Conservation (phyloP, 2,113 vertebrate genomes). For the Poicephalus gulielmi region DNA sequence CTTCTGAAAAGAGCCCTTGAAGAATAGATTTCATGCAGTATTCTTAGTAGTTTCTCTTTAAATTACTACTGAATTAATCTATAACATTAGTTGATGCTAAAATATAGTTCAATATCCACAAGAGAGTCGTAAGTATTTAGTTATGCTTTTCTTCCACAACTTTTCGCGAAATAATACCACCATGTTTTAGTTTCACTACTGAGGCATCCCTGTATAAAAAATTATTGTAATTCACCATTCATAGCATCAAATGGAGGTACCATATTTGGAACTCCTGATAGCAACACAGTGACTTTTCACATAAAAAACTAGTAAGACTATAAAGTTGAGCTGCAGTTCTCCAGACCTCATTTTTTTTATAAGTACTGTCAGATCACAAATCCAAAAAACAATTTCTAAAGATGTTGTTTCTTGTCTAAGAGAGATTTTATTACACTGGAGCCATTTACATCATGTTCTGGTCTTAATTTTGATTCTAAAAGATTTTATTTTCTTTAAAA, state of each 20-base stretch:
- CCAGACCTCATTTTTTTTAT: not conserved
- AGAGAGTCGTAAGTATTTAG: not conserved
- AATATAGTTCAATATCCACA: not conserved
- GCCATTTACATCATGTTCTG: not conserved
- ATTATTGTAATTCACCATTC: not conserved
- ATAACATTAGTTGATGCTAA: not conserved
- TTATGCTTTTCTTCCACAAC: not conserved
- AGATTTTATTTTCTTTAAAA: not conserved
- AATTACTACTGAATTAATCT: not conserved
- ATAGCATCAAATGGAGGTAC: not conserved
- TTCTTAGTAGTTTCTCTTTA: not conserved
- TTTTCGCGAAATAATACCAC: not conserved
- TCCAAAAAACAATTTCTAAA: not conserved
- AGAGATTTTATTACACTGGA: not conserved
- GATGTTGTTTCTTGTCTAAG: not conserved
- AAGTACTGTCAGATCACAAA: not conserved
- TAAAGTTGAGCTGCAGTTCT: not conserved
- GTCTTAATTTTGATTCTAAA: not conserved
- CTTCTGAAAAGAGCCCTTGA: not conserved
- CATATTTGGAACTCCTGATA: not conserved
- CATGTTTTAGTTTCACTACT: not conserved
- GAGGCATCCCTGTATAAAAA: not conserved
- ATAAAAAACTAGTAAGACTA: not conserved
- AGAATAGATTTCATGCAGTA: not conserved
- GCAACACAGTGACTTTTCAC: not conserved